Base-by-base conservation (phyloP, 2,888 invertebrate genomes). In the Lymantria dispar region DNA sequence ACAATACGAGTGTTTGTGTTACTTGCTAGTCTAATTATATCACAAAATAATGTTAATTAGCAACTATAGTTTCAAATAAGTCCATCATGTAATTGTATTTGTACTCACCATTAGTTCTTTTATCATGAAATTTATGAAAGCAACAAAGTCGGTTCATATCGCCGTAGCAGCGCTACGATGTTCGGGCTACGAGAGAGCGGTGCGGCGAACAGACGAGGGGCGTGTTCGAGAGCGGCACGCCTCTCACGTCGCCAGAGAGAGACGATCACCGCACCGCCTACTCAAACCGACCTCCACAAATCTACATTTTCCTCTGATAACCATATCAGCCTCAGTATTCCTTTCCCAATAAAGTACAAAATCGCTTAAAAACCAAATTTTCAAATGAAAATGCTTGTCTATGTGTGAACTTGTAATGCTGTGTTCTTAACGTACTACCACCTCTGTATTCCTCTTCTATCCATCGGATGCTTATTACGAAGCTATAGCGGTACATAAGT, bases 161-260 rank as follows among this genome's bases (percentile, higher is more conserved):
- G 55, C 46, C 63, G 70, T 64, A 66, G 64, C 56, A 50, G 58
- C 52, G 70, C 74, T 68, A 64, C 67, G 62, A 61, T 61, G 74
- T 68, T 61, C 67, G 62, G 61, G 64, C 67, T 71, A 68, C 69
- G 64, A 58, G 65, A 56, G 49, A 56, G 54, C 57, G 57, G 64
- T 56, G 58, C 59, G 71, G 67, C 10, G 10, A 33, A 14, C 33
- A 70, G 65, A 59, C 64, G 65, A 60, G 74, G 72, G 89, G 89
- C 88, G 89, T 88, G 81, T 54, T 74, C 51, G 47, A 33, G 40
- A 46, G 43, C 56, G 83, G 78, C 88, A 89, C 90, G 87, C 90
- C 90, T 80, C 33, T 33, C 33, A 33, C 33, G 22, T 33, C 74
- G 68, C 74, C 72, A 76, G 82, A 83, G 78, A 74, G 84, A 80